phyloP scores from a whole-genome alignment of 2,888 invertebrate genomes.

The Boloria euphrosyne region DNA sequence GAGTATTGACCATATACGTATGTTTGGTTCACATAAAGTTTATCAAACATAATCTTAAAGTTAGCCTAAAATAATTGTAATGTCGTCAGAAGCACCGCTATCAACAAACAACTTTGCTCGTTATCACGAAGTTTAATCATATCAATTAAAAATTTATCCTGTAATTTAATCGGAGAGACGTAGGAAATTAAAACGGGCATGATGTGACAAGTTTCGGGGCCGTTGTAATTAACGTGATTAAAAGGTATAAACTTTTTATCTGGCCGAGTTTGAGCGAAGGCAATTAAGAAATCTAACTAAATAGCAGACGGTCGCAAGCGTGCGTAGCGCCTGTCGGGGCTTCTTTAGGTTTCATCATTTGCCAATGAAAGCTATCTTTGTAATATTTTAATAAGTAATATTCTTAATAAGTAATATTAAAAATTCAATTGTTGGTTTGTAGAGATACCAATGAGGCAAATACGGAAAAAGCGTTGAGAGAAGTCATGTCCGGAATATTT shows the following conservation, averaged over 20 bases:
- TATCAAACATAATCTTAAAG: too few relatives aligned
- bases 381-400: too few relatives aligned
- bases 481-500: too few relatives aligned
- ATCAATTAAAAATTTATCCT: conserved; percentile 13
- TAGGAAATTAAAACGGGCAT: conserved; percentile 22
- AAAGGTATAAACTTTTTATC: conserved; percentile 19
- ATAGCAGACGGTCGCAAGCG: neutral
- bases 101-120: neutral
- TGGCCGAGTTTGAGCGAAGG: neutral
- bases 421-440: too few relatives aligned
- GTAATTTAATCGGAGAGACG: conserved; percentile 6
- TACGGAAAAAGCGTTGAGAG: too few relatives aligned
- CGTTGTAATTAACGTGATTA: conserved; percentile 20
- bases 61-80: too few relatives aligned
- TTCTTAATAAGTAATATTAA: too few relatives aligned
- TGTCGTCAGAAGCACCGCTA: too few relatives aligned
- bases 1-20: too few relatives aligned
- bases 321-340: too few relatives aligned
- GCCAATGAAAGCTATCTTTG: neutral
- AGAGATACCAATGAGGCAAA: too few relatives aligned
- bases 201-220: conserved; percentile 18
- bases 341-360: neutral
- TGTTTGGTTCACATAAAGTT: too few relatives aligned
- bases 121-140: conserved; percentile 5
- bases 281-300: conserved; percentile 4